phyloP scores from a whole-genome alignment of 2,113 vertebrate species.

The Callipepla californica region DNA sequence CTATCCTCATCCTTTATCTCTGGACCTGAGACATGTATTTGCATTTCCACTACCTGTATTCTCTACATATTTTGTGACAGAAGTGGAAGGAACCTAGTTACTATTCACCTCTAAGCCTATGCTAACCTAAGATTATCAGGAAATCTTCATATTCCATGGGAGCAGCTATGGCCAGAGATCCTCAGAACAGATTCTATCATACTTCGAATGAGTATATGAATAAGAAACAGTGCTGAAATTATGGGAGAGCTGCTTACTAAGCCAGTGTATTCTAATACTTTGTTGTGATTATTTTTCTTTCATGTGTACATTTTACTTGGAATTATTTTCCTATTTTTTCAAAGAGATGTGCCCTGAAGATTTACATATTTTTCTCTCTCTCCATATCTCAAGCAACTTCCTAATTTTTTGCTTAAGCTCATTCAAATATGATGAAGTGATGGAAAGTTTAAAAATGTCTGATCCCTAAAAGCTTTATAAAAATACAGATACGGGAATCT shows the following conservation, averaged over 20 bases:
- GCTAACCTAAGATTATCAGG: background rate
- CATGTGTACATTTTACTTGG: background rate
- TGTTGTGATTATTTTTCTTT: background rate
- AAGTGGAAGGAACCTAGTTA: background rate
- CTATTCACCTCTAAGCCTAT: background rate
- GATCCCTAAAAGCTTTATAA: background rate
- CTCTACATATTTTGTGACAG: background rate
- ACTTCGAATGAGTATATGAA: background rate
- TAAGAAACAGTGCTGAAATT: background rate
- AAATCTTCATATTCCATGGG: background rate
- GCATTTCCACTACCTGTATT: rapidly evolving
- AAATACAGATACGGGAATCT: background rate
- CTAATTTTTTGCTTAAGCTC: background rate
- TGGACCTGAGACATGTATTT: background rate
- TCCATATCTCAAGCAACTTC: background rate
- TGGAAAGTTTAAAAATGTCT: background rate
- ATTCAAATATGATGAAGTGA: background rate
- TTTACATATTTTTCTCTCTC: background rate
- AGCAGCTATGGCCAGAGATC: background rate
- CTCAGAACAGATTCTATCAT: background rate
- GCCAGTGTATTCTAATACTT: background rate
- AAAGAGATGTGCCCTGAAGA: background rate
- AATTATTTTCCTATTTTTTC: background rate
- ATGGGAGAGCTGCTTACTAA: background rate
- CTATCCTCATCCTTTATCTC: background rate